Percentiles rank a stretch among this genome's conserved stretches.
These are phyloP conservation scores for Lamellibrachia luymesi DNA, from an alignment of 1,140 invertebrate genomes.

Conservation along the genomic window DNA sequence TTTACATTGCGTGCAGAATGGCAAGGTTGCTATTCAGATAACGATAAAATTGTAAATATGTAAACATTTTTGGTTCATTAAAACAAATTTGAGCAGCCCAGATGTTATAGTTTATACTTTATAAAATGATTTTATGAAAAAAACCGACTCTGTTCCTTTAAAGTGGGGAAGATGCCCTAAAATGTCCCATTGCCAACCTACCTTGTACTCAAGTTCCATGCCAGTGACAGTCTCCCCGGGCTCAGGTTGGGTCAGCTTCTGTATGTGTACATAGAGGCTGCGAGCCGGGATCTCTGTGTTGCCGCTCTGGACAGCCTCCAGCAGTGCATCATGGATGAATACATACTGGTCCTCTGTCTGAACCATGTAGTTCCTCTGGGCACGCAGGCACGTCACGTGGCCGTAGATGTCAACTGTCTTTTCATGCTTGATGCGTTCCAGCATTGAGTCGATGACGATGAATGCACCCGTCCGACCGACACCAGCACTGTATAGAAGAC, in stretches of 20 bases:
- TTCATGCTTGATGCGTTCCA: conserved; percentile 76
- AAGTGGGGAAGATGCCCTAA: no score
- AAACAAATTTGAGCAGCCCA: no score
- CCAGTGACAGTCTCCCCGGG: conserved; percentile 69
- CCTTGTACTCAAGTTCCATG: conserved; percentile 98
- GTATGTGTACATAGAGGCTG: conserved; percentile 90
- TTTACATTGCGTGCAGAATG: no score
- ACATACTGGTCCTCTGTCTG: conserved; percentile 99
- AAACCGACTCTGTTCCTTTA: no score
- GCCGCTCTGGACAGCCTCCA: conserved; percentile 95
- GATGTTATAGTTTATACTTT: no score
- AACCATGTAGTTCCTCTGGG: conserved; percentile 73
- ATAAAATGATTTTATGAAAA: no score
- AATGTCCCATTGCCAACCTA: conserved; percentile 35
- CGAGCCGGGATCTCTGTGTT: conserved; percentile 90
- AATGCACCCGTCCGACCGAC: conserved; percentile 96
- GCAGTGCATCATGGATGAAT: conserved; percentile 89
- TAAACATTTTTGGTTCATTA: no score
- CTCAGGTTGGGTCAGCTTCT: conserved; percentile 69
- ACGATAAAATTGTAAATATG: neutral
- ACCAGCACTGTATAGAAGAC: conserved; percentile 79
- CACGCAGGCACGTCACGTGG: conserved; percentile 94
- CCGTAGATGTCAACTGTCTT: conserved; percentile 98
- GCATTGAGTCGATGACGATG: conserved; percentile 98
- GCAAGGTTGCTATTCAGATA: no score